Evolutionary conservation across 1,140 invertebrate species (phyloP).

Genomic region (Eriosoma lanigerum): DNA sequence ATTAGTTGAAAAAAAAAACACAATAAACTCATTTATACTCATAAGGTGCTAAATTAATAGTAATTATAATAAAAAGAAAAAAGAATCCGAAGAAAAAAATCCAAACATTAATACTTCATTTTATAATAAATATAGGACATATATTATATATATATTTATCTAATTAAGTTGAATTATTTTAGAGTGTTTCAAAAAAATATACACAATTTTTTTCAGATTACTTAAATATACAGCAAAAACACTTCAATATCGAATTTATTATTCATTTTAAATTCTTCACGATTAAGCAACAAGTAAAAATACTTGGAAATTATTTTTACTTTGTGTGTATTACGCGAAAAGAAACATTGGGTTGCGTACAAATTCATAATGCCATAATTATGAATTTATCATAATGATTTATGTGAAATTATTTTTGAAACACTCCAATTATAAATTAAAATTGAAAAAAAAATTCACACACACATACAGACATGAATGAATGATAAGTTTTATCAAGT

Average conservation of each 20-base stretch:
- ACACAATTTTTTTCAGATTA: neutral
- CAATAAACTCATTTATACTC: constrained; percentile 36
- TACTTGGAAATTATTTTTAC: no score
- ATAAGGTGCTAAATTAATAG: constrained; percentile 37
- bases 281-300: no score
- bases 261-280: no score
- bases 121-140: constrained; percentile 21
- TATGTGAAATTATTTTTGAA: constrained; percentile 29
- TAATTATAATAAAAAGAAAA: constrained; percentile 10
- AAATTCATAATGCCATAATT: no score
- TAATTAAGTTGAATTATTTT: neutral
- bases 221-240: neutral
- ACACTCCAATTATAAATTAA: constrained; percentile 18
- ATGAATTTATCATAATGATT: no score
- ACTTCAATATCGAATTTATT: neutral
- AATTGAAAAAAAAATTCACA: constrained; percentile 43
- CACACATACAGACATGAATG: constrained; percentile 23
- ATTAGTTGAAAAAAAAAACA: constrained; percentile 37
- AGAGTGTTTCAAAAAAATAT: constrained; percentile 27
- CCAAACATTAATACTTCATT: constrained; percentile 21
- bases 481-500: constrained; percentile 30
- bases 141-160: constrained; percentile 6
- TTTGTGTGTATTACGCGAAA: no score
- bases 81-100: constrained; percentile 27
- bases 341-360: no score